Conservation (phyloP, 1,140 invertebrate species). For the Drosophila murphyi region DNA sequence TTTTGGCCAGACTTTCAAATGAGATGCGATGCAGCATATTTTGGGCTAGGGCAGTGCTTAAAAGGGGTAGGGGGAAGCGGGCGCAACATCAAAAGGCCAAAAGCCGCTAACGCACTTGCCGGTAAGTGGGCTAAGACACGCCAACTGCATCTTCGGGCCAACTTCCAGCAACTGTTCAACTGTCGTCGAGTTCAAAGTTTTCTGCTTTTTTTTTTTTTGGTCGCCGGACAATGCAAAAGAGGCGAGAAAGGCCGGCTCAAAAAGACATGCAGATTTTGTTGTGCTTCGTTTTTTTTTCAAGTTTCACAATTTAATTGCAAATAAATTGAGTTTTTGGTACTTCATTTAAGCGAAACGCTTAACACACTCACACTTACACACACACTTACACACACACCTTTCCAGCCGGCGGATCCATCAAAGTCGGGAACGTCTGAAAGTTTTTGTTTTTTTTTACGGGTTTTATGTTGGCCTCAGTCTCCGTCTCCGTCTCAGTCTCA, state of each 20-base stretch:
- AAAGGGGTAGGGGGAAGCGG: constrained; percentile 41
- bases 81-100: constrained; percentile 64
- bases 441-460: constrained; percentile 14
- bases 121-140: constrained; percentile 44
- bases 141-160: constrained; percentile 7
- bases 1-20: constrained; percentile 57
- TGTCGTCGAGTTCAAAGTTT: constrained; percentile 32
- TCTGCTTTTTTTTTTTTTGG: constrained; percentile 1
- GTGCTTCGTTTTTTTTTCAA: constrained; percentile 18
- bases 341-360: constrained; percentile 82
- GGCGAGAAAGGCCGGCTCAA: constrained; percentile 15
- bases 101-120: constrained; percentile 69
- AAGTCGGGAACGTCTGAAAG: constrained; percentile 57
- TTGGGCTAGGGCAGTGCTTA: neutral
- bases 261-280: constrained; percentile 54
- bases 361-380: constrained; percentile 38
- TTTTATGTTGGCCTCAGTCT: constrained; percentile 50
- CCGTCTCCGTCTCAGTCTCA: neutral
- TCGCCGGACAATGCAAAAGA: constrained; percentile 63
- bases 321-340: constrained; percentile 84
- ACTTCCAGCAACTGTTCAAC: constrained; percentile 7
- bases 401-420: constrained; percentile 66
- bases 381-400: constrained; percentile 8
- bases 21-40: constrained; percentile 48
- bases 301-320: constrained; percentile 82